These are phyloP conservation scores for Salvator merianae DNA, from an alignment of 2,113 vertebrate genomes.

Conservation along the genomic window DNA sequence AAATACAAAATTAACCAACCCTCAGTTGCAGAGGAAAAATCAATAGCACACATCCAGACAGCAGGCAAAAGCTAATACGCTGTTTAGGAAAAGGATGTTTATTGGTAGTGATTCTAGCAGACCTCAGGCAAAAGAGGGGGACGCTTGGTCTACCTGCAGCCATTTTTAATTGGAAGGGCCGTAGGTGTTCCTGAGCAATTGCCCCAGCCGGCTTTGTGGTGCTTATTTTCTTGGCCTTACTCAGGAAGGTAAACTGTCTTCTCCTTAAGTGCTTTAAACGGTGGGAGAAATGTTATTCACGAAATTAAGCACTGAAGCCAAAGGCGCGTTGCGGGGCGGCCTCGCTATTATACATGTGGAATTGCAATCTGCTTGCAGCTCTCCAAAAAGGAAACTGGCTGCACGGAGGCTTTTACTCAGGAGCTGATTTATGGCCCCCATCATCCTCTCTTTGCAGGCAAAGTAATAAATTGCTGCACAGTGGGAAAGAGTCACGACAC, in stretches of 20 bases:
- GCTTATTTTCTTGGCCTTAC: neutral
- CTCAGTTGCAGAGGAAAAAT: too few relatives aligned
- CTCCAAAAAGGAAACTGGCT: slow-evolving; percentile 49
- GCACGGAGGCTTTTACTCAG: slow-evolving; percentile 37
- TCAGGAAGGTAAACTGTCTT: neutral
- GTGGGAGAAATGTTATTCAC: neutral
- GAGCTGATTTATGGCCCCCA: slow-evolving; percentile 60
- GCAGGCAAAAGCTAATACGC: too few relatives aligned
- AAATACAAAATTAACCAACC: too few relatives aligned
- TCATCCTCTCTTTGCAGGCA: slow-evolving; percentile 44
- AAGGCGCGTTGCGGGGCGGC: neutral
- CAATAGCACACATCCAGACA: too few relatives aligned
- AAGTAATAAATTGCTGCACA: slow-evolving; percentile 41
- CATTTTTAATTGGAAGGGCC: neutral
- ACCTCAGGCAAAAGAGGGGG: neutral
- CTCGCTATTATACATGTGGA: slow-evolving; percentile 22
- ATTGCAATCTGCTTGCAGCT: slow-evolving; percentile 38
- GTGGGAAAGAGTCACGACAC: neutral
- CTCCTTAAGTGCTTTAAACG: neutral
- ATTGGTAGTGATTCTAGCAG: neutral
- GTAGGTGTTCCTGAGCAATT: neutral
- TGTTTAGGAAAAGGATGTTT: neutral
- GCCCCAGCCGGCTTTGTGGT: neutral
- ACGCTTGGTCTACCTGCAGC: neutral
- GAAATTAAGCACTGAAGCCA: neutral